Percentiles rank a stretch among this genome's conserved stretches.
Conservation (phyloP, 2,797 vertebrate species). For the Apodemus agrarius region DNA sequence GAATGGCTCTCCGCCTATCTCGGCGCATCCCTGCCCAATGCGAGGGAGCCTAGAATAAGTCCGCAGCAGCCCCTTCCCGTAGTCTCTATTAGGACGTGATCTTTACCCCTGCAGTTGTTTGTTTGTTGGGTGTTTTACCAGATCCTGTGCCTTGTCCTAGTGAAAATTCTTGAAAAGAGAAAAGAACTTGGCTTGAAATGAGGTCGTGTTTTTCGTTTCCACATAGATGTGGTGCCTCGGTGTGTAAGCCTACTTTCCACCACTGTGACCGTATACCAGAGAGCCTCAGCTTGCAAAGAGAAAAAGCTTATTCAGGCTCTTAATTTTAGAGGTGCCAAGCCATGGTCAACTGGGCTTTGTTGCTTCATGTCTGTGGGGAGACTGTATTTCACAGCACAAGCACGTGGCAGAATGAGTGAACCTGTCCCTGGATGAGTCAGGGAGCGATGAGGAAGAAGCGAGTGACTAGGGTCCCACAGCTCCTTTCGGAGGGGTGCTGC, state of each 20-base stretch:
- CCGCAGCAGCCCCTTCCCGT: background rate
- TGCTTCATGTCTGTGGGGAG: background rate
- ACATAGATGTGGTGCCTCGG: background rate
- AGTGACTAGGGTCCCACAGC: background rate
- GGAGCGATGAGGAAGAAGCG: background rate
- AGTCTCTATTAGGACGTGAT: background rate
- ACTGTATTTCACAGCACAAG: background rate
- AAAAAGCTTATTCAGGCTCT: background rate
- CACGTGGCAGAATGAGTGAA: background rate
- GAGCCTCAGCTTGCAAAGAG: background rate
- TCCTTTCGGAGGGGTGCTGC: background rate
- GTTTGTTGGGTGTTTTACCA: background rate
- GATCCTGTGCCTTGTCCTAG: background rate
- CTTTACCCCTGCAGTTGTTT: background rate
- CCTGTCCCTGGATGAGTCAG: background rate
- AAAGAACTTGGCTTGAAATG: background rate
- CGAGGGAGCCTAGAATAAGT: background rate
- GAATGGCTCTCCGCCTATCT: background rate
- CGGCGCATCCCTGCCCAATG: background rate
- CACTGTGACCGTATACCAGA: background rate
- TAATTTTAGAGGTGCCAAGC: background rate
- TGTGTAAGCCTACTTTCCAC: background rate
- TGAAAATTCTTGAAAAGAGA: conserved; percentile 19
- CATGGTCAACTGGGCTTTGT: background rate
- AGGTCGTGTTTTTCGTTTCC: conserved; percentile 1